Evolutionary conservation across 1,140 invertebrate genomes (phyloP), one percentile per base, ranked within the genome.

Genomic region (Polypedilum pembai): DNA sequence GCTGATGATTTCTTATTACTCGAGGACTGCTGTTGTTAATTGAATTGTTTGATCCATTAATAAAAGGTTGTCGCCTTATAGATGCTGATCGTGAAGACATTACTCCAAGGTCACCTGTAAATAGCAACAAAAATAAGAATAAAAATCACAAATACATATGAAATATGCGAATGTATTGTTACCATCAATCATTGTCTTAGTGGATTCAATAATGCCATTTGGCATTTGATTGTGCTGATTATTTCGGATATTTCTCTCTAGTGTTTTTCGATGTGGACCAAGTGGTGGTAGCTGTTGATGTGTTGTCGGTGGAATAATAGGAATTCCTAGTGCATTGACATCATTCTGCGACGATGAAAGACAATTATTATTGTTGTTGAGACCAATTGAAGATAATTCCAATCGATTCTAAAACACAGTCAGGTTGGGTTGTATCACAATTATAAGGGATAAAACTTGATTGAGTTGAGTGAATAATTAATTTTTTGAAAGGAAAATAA

Each of bases 211-310:
- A 10, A 18, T 69, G 17, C 65, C 65, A 69, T 18, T 18, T 69
- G 65, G 18, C 8, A 7, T 18, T 18, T 17, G 45, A 56, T 56
- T 56, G 45, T 56, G 65, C 1, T 69, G 65, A 21, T n/a, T 69
- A 73, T 78, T 78, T 17, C 80, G 76, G 18, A 77, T 76, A 40
- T 78, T 80, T 24, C 80, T 76, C 65, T 81, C 80, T 75, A 82
- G 72, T 3, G 79, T 80, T 20, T 78, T 77, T 21, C 79, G 75
- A 33, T 79, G 77, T 20, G 78, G 77, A 40, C 79, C 78, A 63
- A 78, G 20, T 76, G 78, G 77, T 12, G 80, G 80, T 66, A 69
- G 18, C 18, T 69, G 65, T 69, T 33, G 24, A 33, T 69, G 65
- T 69, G 17, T 21, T 21, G 65, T n/a, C 8, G 65, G 18, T 18